Evolutionary conservation across 2,888 invertebrate species (phyloP), one percentile per base, ranked within the genome.

Genomic region (Thecocarcelia acutangulata): DNA sequence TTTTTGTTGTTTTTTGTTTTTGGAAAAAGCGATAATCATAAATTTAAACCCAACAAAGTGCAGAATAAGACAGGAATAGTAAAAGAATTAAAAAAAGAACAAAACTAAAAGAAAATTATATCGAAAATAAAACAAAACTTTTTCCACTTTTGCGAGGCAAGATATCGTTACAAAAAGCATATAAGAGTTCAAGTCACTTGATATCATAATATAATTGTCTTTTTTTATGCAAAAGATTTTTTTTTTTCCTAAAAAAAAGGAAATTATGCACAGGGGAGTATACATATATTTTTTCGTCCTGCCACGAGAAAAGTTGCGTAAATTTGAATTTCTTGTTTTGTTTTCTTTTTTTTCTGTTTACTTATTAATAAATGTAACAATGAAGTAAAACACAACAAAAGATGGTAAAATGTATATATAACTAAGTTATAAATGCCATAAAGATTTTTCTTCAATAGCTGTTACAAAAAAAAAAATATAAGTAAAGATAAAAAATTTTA

Each of bases 21-120:
- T 66, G 12, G 37, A 15, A 75, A 83, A 74, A 80, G 73, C 83
- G 80, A 83, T 83, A 83, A 83, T 83, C 80, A 83, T 83, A 83
- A 83, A 83, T 83, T 77, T 83, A 80, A 72, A 66, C 33, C 64
- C 54, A 73, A 64, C 73, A 81, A 69, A 56, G 28, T 64, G 42
- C 15, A 61, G 15, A 17, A 61, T 40, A 61, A 69, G 12, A 28
- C 64, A 54, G 28, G 64, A 72, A 48, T 63, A 48, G 42, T 19
- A 56, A 44, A 64, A 52, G 58, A 66, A 72, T 56, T 72, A 78
- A 72, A 48, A 79, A 59, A 76, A n/a, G n/a, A 80, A 54, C 24
- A 46, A 9, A 72, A 75, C 24, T 37, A 40, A 63, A 63, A 74
- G 54, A 70, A 70, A 56, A 74, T 48, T 44, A 11, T 28, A 11